phyloP scores from a whole-genome alignment of 1,140 invertebrate genomes.

The Penaeus chinensis region DNA sequence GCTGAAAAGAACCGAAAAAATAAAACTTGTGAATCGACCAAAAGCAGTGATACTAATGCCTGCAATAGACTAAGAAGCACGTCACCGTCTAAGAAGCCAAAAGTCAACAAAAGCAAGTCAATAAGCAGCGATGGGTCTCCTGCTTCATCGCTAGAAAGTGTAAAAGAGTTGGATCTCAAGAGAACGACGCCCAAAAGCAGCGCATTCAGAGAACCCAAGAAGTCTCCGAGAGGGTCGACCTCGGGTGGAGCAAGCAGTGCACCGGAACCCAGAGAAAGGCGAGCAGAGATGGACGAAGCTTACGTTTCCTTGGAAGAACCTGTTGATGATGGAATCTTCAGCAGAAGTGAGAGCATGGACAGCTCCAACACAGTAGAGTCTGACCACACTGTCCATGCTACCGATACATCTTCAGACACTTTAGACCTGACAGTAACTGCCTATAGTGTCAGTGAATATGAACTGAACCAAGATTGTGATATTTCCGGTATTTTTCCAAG shows the following conservation, averaged over 20 bases:
- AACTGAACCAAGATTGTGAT: constrained; percentile 28
- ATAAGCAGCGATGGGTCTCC: constrained; percentile 57
- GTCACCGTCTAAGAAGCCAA: constrained; percentile 51
- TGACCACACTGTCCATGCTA: constrained; percentile 56
- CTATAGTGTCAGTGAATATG: constrained; percentile 5
- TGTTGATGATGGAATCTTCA: constrained; percentile 54
- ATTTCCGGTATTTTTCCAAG: neutral
- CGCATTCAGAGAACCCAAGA: neutral
- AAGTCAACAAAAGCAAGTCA: constrained; percentile 53
- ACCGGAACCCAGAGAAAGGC: constrained; percentile 30
- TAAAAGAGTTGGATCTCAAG: constrained; percentile 45
- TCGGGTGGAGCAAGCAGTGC: constrained; percentile 22
- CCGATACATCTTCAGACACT: constrained; percentile 51
- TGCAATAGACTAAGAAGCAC: constrained; percentile 47
- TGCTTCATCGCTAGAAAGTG: constrained; percentile 59
- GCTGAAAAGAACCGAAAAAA: constrained; percentile 35
- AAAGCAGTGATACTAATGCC: neutral
- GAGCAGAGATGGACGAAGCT: constrained; percentile 58
- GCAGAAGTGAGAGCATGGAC: constrained; percentile 61
- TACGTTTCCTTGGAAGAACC: constrained; percentile 62
- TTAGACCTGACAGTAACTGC: constrained; percentile 37
- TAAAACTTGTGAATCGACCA: constrained; percentile 25
- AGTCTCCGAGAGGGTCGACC: constrained; percentile 32
- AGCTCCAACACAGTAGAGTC: constrained; percentile 58
- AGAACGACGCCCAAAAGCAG: neutral